Conservation (phyloP, 1,140 invertebrate genomes). For the Centruroides vittatus region DNA sequence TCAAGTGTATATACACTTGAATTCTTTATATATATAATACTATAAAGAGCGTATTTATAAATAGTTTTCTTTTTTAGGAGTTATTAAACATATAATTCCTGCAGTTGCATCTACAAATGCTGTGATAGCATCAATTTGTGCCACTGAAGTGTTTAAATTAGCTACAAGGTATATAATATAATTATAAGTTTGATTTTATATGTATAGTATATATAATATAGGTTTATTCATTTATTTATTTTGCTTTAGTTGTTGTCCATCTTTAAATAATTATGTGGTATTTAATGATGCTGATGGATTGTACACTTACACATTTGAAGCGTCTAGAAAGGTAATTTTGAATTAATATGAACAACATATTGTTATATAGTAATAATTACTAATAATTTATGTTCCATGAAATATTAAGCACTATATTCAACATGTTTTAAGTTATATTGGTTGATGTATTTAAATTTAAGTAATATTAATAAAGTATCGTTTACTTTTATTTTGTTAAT, state of each 20-base stretch:
- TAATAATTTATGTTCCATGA: too few species aligned
- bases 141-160: slow-evolving; percentile 93
- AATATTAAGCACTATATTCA: too few species aligned
- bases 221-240: not conserved
- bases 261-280: slow-evolving; percentile 92
- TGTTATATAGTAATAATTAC: too few species aligned
- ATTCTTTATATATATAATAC: too few species aligned
- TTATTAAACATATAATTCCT: slow-evolving; percentile 97
- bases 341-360: too few species aligned
- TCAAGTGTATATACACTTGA: too few species aligned
- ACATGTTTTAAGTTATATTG: too few species aligned
- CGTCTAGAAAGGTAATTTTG: slow-evolving; percentile 50
- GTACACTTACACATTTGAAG: slow-evolving; percentile 89
- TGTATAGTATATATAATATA: not conserved
- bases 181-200: not conserved
- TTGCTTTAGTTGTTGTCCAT: slow-evolving; percentile 54
- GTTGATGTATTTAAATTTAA: too few species aligned
- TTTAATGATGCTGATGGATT: slow-evolving; percentile 94
- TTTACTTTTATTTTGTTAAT: too few species aligned
- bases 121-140: slow-evolving; percentile 85
- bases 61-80: slow-evolving; percentile 35
- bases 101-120: slow-evolving; percentile 99
- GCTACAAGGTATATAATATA: slow-evolving; percentile 46
- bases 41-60: too few species aligned
- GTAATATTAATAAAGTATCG: too few species aligned